A percentile compares a stretch with the other conserved stretches of the same genome.
phyloP scores from a whole-genome alignment of 23 tunicate genomes.

The Clavelina lepadiformis region DNA sequence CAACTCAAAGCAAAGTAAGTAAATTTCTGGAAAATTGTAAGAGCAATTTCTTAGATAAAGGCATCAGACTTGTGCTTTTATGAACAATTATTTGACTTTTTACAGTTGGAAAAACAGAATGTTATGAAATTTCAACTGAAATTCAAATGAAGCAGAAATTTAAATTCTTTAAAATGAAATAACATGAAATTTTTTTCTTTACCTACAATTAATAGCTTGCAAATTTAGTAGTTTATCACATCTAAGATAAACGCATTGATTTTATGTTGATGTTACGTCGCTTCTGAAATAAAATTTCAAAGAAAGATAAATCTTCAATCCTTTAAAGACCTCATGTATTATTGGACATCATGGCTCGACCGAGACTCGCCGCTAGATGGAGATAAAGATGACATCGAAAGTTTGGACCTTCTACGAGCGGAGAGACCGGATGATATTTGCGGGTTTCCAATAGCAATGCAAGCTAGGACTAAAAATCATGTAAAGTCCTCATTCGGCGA shows the following conservation, averaged over 20 bases:
- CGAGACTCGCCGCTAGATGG: conserved; percentile 49
- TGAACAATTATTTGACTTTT: too few relatives aligned
- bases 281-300: background rate
- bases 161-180: too few relatives aligned
- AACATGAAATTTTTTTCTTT: too few relatives aligned
- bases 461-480: conserved; percentile 58
- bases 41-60: too few relatives aligned
- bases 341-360: conserved; percentile 90
- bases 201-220: too few relatives aligned
- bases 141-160: too few relatives aligned
- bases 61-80: too few relatives aligned
- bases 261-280: conserved; percentile 1
- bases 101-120: too few relatives aligned
- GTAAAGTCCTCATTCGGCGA: too few relatives aligned
- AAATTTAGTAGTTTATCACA: too few relatives aligned
- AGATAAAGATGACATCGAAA: conserved; percentile 56
- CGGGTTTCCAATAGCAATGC: conserved; percentile 57
- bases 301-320: background rate
- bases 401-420: conserved; percentile 13
- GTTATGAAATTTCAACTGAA: too few relatives aligned
- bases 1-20: conserved; percentile 3
- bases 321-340: conserved; percentile 25
- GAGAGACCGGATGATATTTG: conserved; percentile 65
- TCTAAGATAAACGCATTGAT: too few relatives aligned
- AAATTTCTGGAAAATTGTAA: background rate